Evolutionary conservation across 2,797 vertebrate species (phyloP).

Genomic region (Gymnothorax javanicus): DNA sequence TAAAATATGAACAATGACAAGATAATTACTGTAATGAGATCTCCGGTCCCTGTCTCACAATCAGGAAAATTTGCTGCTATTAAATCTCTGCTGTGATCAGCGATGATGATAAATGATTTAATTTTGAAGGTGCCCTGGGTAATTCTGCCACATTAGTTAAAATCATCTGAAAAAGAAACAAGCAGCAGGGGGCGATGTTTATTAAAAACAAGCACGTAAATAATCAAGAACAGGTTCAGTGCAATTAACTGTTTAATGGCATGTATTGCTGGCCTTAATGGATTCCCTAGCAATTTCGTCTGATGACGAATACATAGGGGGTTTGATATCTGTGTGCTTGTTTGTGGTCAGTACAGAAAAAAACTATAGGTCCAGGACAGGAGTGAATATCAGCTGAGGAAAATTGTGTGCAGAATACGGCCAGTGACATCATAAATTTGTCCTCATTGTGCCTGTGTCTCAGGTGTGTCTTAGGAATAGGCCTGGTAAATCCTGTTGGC

Average conservation of each 20-base stretch:
- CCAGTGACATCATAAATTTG: neutral
- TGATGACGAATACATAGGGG: neutral
- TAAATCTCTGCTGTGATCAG: neutral
- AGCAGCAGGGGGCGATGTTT: neutral
- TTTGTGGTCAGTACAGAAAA: neutral
- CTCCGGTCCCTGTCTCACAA: neutral
- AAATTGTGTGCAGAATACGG: neutral
- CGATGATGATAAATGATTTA: neutral
- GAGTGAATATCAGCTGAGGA: neutral
- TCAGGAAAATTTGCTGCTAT: neutral
- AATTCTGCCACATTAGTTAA: neutral
- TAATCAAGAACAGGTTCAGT: neutral
- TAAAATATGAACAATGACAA: neutral
- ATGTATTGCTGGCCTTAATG: neutral
- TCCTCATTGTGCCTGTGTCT: neutral
- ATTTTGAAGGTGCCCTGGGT: neutral
- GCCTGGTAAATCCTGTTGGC: neutral
- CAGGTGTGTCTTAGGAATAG: neutral
- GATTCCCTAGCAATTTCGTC: neutral
- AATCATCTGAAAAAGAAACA: neutral
- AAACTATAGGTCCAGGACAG: neutral
- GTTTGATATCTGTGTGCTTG: neutral
- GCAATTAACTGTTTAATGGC: neutral
- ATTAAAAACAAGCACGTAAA: neutral
- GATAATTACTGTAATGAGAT: neutral